A percentile compares a stretch with the other conserved stretches of the same genome.
Evolutionary conservation across 1,140 invertebrate species (phyloP).

Genomic region (Brachystomella parvula): DNA sequence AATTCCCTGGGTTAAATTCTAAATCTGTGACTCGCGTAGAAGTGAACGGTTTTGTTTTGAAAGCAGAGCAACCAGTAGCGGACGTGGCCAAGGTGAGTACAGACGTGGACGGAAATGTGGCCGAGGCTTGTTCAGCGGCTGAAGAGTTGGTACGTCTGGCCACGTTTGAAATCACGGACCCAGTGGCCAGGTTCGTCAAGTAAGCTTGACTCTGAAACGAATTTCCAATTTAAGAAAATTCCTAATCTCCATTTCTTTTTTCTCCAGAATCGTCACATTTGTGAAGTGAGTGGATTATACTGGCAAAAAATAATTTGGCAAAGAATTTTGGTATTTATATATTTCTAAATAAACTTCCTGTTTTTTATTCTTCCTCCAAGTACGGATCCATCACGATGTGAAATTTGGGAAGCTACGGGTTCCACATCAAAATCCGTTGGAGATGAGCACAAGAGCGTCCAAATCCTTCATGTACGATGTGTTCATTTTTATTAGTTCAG

Average conservation of each 20-base stretch:
- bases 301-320: background rate
- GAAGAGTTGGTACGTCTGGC: background rate
- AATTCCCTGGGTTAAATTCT: background rate
- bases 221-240: background rate
- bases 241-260: background rate
- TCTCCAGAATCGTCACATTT: background rate
- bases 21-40: background rate
- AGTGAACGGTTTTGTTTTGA: background rate
- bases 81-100: background rate
- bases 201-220: slow-evolving; percentile 3
- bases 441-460: background rate
- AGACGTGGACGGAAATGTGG: background rate
- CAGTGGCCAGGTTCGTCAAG: background rate
- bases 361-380: background rate
- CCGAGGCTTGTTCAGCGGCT: background rate
- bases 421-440: background rate
- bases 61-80: background rate
- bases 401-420: background rate
- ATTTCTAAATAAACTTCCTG: too few relatives aligned
- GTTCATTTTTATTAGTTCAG: background rate
- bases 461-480: background rate
- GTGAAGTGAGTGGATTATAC: background rate
- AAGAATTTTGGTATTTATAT: background rate
- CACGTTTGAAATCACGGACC: background rate
- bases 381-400: background rate